Evolutionary conservation across 2,113 vertebrate species (phyloP), one percentile per base, ranked within the genome.

Genomic region (Maccullochella peelii): DNA sequence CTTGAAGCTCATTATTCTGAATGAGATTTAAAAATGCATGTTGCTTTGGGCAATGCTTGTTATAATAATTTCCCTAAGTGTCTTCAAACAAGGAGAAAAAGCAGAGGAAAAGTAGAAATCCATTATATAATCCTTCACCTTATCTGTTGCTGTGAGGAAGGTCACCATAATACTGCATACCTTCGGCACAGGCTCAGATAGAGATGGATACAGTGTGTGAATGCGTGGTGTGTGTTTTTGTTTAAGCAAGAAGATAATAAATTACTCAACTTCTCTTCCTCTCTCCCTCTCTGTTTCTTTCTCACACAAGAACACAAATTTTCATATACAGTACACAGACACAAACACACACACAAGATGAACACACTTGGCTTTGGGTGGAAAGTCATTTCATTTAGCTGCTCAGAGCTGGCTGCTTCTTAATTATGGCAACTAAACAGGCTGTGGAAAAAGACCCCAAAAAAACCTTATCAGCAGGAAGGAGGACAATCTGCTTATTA

Each of bases 41-140:
- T 18, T 73, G 69, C 49, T 74, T 79, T 33, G 36, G 33, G 49
- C 21, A 38, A 65, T 61, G 33, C 20, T 50, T 82, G 23, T 54
- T 73, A 71, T 71, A 49, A 71, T 59, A 55, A 87, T 80, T 65
- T 42, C 52, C 33, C 36, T 59, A 38, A 42, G 42, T 68, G 55
- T 44, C 58, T 69, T 63, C 55, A 69, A 25, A 57, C 27, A 12
- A 36, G 44, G 36, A 74, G 68, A 72, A 61, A 79, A 44, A 33
- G 14, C 8, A 61, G n/a, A 50, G 11, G 9, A 75, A 74, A 78
- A 44, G 74, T 8, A 62, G 47, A 82, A 89, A 90, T 85, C 57
- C 54, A 81, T 85, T 85, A 44, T 61, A 7, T 59, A 81, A 89
- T 85, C 77, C 65, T 50, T 57, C n/a, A 44, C 57, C 67, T 83